These are phyloP conservation scores for Chaetura pelagica DNA, from an alignment of 2,113 vertebrate genomes.

Conservation along the genomic window DNA sequence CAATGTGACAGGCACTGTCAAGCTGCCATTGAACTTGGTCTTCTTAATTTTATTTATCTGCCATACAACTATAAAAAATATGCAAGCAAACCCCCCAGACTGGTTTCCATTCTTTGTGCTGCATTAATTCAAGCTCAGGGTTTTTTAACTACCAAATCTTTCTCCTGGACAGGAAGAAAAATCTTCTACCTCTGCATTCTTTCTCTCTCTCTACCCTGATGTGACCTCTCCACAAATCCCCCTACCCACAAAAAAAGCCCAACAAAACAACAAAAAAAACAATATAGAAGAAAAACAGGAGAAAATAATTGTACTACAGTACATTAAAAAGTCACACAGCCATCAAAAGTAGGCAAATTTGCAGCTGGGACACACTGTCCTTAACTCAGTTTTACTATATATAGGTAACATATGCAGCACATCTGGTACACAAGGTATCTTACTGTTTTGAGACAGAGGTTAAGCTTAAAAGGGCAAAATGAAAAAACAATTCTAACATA, in stretches of 20 bases:
- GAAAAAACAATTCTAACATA: background rate
- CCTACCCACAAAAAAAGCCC: no score
- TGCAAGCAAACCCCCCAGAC: background rate
- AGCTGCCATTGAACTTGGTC: background rate
- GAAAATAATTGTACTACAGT: background rate
- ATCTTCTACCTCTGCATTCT: background rate
- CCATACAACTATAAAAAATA: background rate
- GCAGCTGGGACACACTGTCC: background rate
- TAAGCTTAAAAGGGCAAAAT: background rate
- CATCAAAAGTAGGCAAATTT: background rate
- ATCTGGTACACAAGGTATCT: background rate
- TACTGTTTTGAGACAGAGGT: background rate
- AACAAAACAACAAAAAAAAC: background rate
- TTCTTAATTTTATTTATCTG: background rate
- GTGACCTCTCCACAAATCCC: background rate
- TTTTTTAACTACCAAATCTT: background rate
- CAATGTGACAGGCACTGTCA: background rate
- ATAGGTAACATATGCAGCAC: slow-evolving; percentile 5
- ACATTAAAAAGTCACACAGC: background rate
- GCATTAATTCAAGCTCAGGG: background rate
- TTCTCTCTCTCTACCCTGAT: background rate
- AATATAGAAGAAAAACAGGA: background rate
- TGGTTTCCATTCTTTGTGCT: background rate
- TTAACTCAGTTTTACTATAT: background rate
- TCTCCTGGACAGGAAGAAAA: background rate